Percentiles rank a stretch among this genome's conserved stretches.
Evolutionary conservation across 2,113 vertebrate species (phyloP).

Genomic region (Scortum barcoo): DNA sequence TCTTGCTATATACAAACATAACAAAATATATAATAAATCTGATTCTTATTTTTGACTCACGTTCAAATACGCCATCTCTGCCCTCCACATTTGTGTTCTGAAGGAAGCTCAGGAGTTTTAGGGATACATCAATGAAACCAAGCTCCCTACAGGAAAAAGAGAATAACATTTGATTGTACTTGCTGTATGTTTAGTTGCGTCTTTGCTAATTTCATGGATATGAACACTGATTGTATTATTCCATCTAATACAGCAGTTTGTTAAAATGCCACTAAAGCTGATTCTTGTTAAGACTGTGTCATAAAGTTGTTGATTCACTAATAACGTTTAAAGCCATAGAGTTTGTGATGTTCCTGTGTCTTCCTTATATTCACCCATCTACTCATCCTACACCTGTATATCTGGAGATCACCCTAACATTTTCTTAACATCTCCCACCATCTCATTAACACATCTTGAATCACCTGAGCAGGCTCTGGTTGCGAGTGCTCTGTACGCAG

Average conservation of each 20-base stretch:
- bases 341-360: background rate
- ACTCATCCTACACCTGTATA: background rate
- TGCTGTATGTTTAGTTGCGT: background rate
- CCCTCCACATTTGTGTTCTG: constrained; percentile 50
- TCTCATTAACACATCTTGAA: background rate
- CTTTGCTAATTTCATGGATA: background rate
- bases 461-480: constrained; percentile 91
- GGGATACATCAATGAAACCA: constrained; percentile 78
- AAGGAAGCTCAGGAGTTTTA: constrained; percentile 75
- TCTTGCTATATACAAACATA: no score
- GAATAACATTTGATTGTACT: background rate
- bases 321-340: background rate
- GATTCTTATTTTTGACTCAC: constrained; percentile 74
- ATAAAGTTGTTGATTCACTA: background rate
- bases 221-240: background rate
- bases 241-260: background rate
- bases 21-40: no score
- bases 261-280: background rate
- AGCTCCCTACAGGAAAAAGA: constrained; percentile 72
- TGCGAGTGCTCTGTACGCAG: constrained; percentile 89
- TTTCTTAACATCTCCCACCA: no score
- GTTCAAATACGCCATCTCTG: constrained; percentile 65
- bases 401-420: background rate
- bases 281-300: background rate
- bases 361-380: background rate